phyloP scores from a whole-genome alignment of 1,140 invertebrate genomes.

The Acyrthosiphon pisum region DNA sequence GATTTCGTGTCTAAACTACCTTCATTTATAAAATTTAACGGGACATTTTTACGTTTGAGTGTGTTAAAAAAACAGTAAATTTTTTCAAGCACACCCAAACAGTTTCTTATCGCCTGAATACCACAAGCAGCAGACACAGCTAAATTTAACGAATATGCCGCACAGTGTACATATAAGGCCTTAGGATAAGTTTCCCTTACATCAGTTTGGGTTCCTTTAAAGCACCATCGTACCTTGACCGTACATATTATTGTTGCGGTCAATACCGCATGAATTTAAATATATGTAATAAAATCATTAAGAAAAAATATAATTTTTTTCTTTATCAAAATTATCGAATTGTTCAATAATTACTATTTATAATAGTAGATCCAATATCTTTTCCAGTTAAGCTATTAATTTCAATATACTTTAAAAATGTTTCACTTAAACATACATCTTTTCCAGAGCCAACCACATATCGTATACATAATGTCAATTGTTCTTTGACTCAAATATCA shows the following conservation, averaged over 20 bases:
- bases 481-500: neutral
- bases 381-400: neutral
- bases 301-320: neutral
- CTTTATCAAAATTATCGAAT: neutral
- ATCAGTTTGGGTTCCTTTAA: neutral
- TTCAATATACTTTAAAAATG: neutral
- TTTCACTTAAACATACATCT: neutral
- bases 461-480: neutral
- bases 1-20: neutral
- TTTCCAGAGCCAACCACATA: neutral
- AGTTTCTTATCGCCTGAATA: neutral
- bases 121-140: neutral
- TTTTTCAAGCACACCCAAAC: neutral
- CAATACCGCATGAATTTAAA: neutral
- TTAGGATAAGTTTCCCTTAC: neutral
- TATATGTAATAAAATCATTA: neutral
- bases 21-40: neutral
- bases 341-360: neutral
- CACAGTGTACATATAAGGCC: neutral
- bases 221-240: neutral
- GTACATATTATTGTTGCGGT: neutral
- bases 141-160: neutral
- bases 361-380: neutral
- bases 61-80: conserved; percentile 4
- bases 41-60: neutral